A percentile compares a stretch with the other conserved stretches of the same genome.
Evolutionary conservation across 2,888 invertebrate species (phyloP).

Genomic region (Pristionchus japonicus): DNA sequence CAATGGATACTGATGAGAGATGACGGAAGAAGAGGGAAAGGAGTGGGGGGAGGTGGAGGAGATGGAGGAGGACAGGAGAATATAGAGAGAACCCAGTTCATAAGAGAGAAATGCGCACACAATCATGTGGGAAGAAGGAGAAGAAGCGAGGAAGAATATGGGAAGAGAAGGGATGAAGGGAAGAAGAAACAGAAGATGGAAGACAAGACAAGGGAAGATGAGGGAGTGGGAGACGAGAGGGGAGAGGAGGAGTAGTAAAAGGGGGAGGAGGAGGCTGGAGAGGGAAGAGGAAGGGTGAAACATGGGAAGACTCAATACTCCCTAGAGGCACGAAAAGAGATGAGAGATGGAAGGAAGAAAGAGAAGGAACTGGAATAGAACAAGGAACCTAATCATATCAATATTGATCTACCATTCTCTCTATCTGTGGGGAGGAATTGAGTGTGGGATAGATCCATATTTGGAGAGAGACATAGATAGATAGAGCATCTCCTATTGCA

Average conservation of each 20-base stretch:
- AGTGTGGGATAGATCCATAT: background rate
- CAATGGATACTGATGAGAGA: background rate
- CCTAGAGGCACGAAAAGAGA: conserved; percentile 22
- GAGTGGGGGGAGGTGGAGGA: too few relatives aligned
- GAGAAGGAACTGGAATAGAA: background rate
- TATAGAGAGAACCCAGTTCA: background rate
- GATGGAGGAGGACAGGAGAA: too few relatives aligned
- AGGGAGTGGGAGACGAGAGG: background rate
- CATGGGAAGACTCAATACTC: conserved; percentile 32
- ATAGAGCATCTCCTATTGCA: conserved; percentile 20
- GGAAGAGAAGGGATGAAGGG: background rate
- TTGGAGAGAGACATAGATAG: background rate
- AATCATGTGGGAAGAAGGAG: background rate
- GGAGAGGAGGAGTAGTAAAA: conserved; percentile 1
- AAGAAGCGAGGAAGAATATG: background rate
- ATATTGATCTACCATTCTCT: conserved; percentile 1
- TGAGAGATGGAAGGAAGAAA: background rate
- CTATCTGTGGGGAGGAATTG: background rate
- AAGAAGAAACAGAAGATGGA: background rate
- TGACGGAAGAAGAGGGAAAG: background rate
- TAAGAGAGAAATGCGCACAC: background rate
- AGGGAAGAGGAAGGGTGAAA: conserved; percentile 7
- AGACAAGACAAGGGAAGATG: conserved; percentile 3
- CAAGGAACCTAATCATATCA: background rate
- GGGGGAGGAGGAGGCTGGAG: background rate